Evolutionary conservation across 2,797 vertebrate species (phyloP).

Genomic region (Phylloscopus collybita): DNA sequence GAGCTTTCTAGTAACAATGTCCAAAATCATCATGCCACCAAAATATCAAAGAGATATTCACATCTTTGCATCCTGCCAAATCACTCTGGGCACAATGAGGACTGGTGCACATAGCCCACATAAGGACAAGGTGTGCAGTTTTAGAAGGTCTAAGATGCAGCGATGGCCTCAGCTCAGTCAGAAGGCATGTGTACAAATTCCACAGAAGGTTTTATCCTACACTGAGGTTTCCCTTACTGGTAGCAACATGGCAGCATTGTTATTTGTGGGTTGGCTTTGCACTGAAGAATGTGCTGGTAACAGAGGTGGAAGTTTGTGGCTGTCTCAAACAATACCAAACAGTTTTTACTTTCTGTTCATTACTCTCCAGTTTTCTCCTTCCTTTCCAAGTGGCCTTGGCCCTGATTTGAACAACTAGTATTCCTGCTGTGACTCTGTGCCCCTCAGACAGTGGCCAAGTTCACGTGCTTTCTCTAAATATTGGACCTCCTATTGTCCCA

Average conservation of each 20-base stretch:
- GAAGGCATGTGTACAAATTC: background rate
- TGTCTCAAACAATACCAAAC: background rate
- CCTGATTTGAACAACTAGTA: background rate
- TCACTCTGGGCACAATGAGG: background rate
- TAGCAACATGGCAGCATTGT: background rate
- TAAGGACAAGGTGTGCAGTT: background rate
- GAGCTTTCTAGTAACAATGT: background rate
- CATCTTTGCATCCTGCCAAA: background rate
- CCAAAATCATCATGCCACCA: background rate
- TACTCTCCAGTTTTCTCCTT: background rate
- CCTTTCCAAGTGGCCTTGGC: background rate
- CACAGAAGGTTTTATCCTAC: background rate
- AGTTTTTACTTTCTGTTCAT: background rate
- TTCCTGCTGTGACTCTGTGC: background rate
- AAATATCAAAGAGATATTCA: background rate
- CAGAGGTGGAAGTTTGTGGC: background rate
- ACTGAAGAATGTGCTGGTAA: background rate
- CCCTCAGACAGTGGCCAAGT: background rate
- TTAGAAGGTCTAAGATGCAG: background rate
- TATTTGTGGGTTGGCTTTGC: background rate
- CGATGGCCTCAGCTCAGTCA: background rate
- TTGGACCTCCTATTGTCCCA: background rate
- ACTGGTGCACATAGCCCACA: background rate
- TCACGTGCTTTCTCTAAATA: background rate
- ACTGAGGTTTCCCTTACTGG: background rate